phyloP scores from a whole-genome alignment of 1,140 invertebrate genomes.

The Drosophila triauraria region DNA sequence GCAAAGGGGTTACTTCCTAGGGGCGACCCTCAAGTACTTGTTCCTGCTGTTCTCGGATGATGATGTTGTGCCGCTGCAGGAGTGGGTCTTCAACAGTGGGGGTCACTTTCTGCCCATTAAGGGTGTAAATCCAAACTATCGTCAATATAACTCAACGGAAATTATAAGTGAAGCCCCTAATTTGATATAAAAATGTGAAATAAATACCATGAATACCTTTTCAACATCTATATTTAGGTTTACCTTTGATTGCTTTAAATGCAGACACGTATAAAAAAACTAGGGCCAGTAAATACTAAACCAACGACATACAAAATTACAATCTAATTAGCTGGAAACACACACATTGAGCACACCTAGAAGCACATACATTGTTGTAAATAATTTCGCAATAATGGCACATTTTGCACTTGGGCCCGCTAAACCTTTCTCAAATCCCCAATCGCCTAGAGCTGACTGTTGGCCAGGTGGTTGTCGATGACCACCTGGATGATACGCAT shows the following conservation, averaged over 20 bases:
- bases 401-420: conserved; percentile 21
- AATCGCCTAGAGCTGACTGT: conserved; percentile 58
- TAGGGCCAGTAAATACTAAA: conserved; percentile 30
- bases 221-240: conserved; percentile 23
- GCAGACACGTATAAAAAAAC: conserved; percentile 49
- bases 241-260: conserved; percentile 12
- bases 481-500: conserved; percentile 76
- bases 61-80: conserved; percentile 93
- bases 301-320: conserved; percentile 40
- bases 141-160: background rate
- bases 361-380: conserved; percentile 29
- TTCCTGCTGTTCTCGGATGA: conserved; percentile 97
- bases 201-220: background rate
- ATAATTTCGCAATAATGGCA: conserved; percentile 11
- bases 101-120: conserved; percentile 97
- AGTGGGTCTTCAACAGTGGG: conserved; percentile 99
- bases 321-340: conserved; percentile 30
- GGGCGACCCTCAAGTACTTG: conserved; percentile 95
- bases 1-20: conserved; percentile 98
- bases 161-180: no score
- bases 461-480: conserved; percentile 76
- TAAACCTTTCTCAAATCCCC: conserved; percentile 5
- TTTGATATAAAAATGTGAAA: background rate
- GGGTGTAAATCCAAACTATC: conserved; percentile 87
- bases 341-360: conserved; percentile 44